Conservation (phyloP, 2,113 vertebrate genomes). For the Grammomys surdaster region DNA sequence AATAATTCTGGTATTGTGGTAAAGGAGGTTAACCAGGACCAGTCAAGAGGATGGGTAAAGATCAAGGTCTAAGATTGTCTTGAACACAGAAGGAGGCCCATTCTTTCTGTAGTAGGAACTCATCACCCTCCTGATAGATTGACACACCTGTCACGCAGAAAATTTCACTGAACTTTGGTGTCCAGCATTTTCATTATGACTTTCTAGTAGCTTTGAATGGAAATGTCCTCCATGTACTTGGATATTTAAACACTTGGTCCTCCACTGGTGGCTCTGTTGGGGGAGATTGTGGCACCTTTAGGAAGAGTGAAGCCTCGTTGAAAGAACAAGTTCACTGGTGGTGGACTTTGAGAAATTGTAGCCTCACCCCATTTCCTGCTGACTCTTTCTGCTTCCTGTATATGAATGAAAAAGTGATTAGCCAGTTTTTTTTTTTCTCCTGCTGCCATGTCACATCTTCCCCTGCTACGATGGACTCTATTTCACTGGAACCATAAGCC, state of each 20-base stretch:
- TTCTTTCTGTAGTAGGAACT: not conserved
- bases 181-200: slow-evolving; percentile 19
- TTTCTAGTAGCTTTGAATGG: not conserved
- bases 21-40: slow-evolving; percentile 26
- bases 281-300: not conserved
- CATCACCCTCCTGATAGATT: not conserved
- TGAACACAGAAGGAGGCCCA: not conserved
- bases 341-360: not conserved
- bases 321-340: not conserved
- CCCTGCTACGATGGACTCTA: not conserved
- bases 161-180: not conserved
- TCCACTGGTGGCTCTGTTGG: not conserved
- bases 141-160: not conserved
- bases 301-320: not conserved
- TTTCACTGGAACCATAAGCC: not conserved
- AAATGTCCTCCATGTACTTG: not conserved
- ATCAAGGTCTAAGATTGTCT: not conserved
- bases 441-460: not conserved
- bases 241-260: not conserved
- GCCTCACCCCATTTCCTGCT: not conserved
- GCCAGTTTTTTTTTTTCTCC: not conserved
- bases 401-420: not conserved
- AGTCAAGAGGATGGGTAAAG: slow-evolving; percentile 6
- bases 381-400: not conserved
- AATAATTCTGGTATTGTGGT: not conserved